These are phyloP conservation scores for Trilocha varians DNA, from an alignment of 2,888 invertebrate genomes.

Conservation along the genomic window DNA sequence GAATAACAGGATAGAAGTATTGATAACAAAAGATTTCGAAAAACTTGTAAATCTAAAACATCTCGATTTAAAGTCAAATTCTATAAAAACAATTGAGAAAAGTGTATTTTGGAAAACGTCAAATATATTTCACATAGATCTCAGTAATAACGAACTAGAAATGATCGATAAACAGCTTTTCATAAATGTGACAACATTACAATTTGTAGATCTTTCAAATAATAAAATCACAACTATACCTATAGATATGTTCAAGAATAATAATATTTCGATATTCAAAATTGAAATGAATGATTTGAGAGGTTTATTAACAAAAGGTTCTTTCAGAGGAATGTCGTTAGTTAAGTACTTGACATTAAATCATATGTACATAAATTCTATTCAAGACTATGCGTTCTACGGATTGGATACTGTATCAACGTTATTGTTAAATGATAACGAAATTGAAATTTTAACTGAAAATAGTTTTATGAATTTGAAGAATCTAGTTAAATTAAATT, in stretches of 20 bases:
- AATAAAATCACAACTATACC: conserved; percentile 36
- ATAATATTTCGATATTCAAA: conserved; percentile 28
- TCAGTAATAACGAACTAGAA: conserved; percentile 34
- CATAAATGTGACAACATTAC: conserved; percentile 17
- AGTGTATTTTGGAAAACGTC: conserved; percentile 23
- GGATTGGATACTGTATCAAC: conserved; percentile 25
- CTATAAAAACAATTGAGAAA: conserved; percentile 24
- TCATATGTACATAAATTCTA: conserved; percentile 27
- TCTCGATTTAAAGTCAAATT: conserved; percentile 34
- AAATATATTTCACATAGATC: conserved; percentile 23
- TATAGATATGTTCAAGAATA: conserved; percentile 33
- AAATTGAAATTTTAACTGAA: conserved; percentile 24
- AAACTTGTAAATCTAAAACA: conserved; percentile 23
- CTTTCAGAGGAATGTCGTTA: conserved; percentile 35
- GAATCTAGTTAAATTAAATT: conserved; percentile 29
- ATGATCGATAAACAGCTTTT: conserved; percentile 26
- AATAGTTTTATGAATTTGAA: conserved; percentile 31
- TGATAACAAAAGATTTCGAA: conserved; percentile 30
- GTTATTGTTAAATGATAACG: conserved; percentile 38
- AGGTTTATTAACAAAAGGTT: conserved; percentile 33
- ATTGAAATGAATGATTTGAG: conserved; percentile 31
- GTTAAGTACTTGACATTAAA: conserved; percentile 32
- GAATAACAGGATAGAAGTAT: conserved; percentile 27
- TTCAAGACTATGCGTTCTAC: conserved; percentile 41
- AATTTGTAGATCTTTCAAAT: conserved; percentile 29